phyloP scores from a whole-genome alignment of 2,888 invertebrate genomes.

The Drosophila ochracea region DNA sequence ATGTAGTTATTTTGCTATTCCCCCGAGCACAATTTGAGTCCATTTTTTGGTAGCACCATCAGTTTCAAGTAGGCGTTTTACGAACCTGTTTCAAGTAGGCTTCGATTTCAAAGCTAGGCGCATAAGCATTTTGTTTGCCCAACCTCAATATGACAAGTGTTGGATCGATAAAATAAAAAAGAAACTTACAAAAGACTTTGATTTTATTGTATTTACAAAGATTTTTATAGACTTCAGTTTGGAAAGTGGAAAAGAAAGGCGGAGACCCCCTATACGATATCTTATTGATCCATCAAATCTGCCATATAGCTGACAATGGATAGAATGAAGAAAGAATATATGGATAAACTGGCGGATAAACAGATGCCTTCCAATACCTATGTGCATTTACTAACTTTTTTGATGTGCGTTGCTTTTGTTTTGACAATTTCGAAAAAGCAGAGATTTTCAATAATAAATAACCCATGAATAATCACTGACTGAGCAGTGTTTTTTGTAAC shows the following conservation, averaged over 20 bases:
- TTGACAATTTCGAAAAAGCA: not conserved
- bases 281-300: not conserved
- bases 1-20: conserved; percentile 54
- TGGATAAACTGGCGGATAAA: not conserved
- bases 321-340: not conserved
- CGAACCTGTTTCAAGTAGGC: conserved; percentile 36
- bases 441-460: not conserved
- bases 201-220: not conserved
- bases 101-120: conserved; percentile 16
- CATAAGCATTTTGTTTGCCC: conserved; percentile 9
- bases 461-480: not conserved
- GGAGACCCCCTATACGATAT: not conserved
- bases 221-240: not conserved
- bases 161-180: not conserved
- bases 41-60: not conserved
- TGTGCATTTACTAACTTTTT: not conserved
- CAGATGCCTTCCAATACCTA: not conserved
- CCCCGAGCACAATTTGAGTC: conserved; percentile 35
- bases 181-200: not conserved
- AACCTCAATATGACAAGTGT: conserved; percentile 8
- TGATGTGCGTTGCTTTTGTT: not conserved
- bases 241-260: not conserved
- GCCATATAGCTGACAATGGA: not conserved
- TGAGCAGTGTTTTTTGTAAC: not conserved
- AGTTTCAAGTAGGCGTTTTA: conserved; percentile 42